Conservation (phyloP, 2,797 vertebrate genomes). For the Delichon dasypus region DNA sequence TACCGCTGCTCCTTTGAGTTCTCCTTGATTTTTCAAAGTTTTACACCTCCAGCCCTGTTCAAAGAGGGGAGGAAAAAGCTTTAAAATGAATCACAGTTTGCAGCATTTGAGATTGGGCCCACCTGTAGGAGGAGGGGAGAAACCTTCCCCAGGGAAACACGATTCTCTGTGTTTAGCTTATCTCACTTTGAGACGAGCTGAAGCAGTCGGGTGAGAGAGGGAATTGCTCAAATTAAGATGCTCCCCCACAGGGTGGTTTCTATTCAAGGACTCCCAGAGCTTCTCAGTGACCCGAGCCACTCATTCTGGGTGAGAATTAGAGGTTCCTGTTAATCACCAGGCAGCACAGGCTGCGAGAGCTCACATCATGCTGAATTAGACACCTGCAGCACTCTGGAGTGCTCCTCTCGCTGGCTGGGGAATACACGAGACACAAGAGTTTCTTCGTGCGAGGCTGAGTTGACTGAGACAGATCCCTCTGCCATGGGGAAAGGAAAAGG, state of each 20-base stretch:
- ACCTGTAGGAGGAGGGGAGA: neutral
- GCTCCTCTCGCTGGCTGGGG: neutral
- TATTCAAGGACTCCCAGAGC: neutral
- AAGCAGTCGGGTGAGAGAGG: neutral
- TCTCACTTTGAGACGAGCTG: neutral
- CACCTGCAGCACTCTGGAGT: neutral
- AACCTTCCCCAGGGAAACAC: neutral
- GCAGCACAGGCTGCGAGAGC: neutral
- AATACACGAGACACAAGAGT: neutral
- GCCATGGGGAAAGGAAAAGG: neutral
- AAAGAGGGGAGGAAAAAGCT: neutral
- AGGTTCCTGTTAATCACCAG: neutral
- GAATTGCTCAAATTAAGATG: neutral
- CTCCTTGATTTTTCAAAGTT: slow-evolving; percentile 15
- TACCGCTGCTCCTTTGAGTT: neutral
- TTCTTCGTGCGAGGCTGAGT: neutral
- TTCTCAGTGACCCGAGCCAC: accelerated
- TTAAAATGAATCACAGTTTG: neutral
- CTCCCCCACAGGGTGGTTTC: neutral
- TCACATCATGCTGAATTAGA: neutral
- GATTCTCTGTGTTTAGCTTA: neutral
- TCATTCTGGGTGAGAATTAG: neutral
- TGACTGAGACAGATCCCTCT: neutral
- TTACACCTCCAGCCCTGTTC: slow-evolving; percentile 15
- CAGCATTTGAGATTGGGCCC: neutral